Evolutionary conservation across 2,113 vertebrate genomes (phyloP).

Genomic region (Myotis brandtii): DNA sequence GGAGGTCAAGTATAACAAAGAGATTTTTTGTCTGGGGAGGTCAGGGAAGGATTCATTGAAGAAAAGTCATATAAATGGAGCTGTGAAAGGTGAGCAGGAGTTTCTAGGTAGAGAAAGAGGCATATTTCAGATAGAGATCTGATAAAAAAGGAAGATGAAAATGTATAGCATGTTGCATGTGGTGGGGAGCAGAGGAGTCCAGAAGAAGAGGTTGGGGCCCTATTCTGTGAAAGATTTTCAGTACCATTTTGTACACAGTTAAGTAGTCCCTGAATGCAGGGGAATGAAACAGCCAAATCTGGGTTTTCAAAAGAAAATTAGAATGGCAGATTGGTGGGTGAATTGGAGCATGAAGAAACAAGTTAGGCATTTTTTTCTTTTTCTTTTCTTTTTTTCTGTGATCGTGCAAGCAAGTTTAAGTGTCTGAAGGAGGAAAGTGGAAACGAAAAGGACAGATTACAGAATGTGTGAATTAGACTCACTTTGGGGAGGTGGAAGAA

Average conservation of each 20-base stretch:
- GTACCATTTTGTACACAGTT: constrained; percentile 11
- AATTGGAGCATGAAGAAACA: constrained; percentile 59
- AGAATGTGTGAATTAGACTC: background rate
- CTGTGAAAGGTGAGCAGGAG: background rate
- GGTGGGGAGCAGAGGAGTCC: background rate
- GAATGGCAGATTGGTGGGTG: constrained; percentile 46
- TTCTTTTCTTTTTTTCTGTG: too few relatives aligned
- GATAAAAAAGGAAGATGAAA: constrained; percentile 34
- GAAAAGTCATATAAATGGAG: background rate
- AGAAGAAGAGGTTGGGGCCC: background rate
- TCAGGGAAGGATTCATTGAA: background rate
- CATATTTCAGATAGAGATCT: background rate
- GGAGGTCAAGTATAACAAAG: background rate
- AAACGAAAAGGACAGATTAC: background rate
- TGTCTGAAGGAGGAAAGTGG: background rate
- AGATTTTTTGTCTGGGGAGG: background rate
- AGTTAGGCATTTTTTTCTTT: background rate
- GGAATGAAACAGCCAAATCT: constrained; percentile 37
- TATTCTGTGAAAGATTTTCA: background rate
- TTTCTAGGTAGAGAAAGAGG: background rate
- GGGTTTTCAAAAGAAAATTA: constrained; percentile 62
- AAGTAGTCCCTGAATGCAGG: background rate
- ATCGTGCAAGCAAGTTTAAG: background rate
- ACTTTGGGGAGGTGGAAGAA: background rate
- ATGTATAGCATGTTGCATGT: background rate